Evolutionary conservation across 1,140 invertebrate species (phyloP).

Genomic region (Heliconius melpomene): DNA sequence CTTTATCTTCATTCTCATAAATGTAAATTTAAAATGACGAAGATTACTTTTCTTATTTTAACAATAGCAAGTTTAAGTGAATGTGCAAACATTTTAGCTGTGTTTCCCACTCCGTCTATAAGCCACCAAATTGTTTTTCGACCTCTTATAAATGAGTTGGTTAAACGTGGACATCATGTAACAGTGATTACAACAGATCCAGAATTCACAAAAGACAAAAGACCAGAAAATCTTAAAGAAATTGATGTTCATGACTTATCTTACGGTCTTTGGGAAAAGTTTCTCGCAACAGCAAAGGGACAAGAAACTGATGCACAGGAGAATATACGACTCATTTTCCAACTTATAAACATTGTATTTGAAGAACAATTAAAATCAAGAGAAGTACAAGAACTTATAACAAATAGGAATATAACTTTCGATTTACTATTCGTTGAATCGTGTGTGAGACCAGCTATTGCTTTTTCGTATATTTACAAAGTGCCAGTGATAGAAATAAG

Average conservation of each 20-base stretch:
- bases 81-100: slow-evolving; percentile 70
- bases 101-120: slow-evolving; percentile 76
- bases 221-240: slow-evolving; percentile 51
- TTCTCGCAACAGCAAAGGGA: slow-evolving; percentile 35
- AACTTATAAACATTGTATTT: slow-evolving; percentile 33
- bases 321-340: slow-evolving; percentile 30
- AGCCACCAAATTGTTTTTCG: slow-evolving; percentile 82
- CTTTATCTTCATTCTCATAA: background rate
- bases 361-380: slow-evolving; percentile 37
- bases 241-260: slow-evolving; percentile 58
- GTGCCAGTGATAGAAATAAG: slow-evolving; percentile 53
- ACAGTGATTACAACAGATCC: slow-evolving; percentile 67
- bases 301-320: slow-evolving; percentile 20
- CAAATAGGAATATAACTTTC: slow-evolving; percentile 36
- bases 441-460: slow-evolving; percentile 36
- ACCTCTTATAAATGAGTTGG: slow-evolving; percentile 69
- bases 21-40: background rate
- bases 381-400: slow-evolving; percentile 44
- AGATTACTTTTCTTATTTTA: background rate
- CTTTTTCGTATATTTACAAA: slow-evolving; percentile 49
- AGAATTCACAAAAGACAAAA: slow-evolving; percentile 44
- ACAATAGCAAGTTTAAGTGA: slow-evolving; percentile 5
- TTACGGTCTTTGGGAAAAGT: slow-evolving; percentile 41
- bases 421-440: slow-evolving; percentile 54
- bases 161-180: slow-evolving; percentile 76